Evolutionary conservation across 2,113 vertebrate genomes (phyloP), one percentile per base, ranked within the genome.

Genomic region (Nettapus auritus): DNA sequence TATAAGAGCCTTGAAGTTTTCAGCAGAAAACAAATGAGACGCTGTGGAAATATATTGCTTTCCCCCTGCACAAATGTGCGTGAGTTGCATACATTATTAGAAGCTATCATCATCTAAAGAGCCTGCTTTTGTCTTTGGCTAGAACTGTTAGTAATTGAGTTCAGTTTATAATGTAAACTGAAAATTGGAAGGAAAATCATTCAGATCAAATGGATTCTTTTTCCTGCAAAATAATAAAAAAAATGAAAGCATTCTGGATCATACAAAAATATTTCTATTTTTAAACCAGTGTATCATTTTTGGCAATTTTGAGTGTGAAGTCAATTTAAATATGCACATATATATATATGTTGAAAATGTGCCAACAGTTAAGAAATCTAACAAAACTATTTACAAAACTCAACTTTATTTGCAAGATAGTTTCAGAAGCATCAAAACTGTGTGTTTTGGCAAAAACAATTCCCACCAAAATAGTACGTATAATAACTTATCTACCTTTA

Each of bases 81-180:
- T 71, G 76, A 50, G 34, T 78, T 76, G 82, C 82, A 90, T 88
- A 69, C 62, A 5, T 84, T 88, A 94, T 92, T 76, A 92, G 83
- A 84, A 95, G 75, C 5, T 25, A 66, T 55, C 53, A 80, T 95
- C 88, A 94, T 67, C 57, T 40, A 82, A 84, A 89, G 44, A 94
- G 40, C 31, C 6, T 57, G 16, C 46, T 87, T 89, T 90, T 90
- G 18, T 92, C 83, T 93, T 92, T 64, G 38, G 10, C 73, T 81
- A n/a, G 34, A 83, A 55, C 60, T 70, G 34, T 48, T 60, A 76
- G 23, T 64, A 93, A 92, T 68, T 84, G 89, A 82, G 38, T 82
- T 93, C 73, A 76, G 48, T 86, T 82, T 82, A 79, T 76, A 90
- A 87, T 13, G 42, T 53, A 77, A 90, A 73, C 38, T 44, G 48